Percentiles rank a stretch among this genome's conserved stretches.
Conservation (phyloP, 2,113 vertebrate species). For the Pseudorectes ferrugineus region DNA sequence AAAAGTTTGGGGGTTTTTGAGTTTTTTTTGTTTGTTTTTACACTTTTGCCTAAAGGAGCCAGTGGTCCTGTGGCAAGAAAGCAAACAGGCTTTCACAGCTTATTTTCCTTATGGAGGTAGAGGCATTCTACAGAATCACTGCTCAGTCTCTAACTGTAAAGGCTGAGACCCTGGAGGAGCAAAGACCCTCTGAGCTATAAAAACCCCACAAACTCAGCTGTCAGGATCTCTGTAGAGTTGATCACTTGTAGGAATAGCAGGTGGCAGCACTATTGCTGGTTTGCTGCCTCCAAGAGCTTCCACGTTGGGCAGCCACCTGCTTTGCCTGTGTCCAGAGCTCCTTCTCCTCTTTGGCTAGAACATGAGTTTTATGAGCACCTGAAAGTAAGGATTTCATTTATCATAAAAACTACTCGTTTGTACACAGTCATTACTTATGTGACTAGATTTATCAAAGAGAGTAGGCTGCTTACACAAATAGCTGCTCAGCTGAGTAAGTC, state of each 20-base stretch:
- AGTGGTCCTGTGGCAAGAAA: background rate
- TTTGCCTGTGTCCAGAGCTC: background rate
- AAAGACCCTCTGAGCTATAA: background rate
- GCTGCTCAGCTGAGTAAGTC: background rate
- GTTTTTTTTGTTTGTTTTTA: background rate
- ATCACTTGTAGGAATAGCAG: background rate
- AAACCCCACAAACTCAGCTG: background rate
- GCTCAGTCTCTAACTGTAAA: background rate
- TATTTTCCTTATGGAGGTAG: background rate
- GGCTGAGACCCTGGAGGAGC: background rate
- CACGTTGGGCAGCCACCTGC: background rate
- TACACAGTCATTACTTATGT: background rate
- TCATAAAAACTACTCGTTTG: background rate
- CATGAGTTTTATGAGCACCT: background rate
- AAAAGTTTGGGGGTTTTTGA: background rate
- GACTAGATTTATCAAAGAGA: background rate
- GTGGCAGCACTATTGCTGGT: background rate
- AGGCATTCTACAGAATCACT: background rate
- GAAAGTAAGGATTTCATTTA: background rate
- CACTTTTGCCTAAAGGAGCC: background rate
- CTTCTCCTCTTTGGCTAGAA: background rate
- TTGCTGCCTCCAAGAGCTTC: background rate
- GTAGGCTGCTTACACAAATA: background rate
- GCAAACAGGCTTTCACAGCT: rapidly evolving
- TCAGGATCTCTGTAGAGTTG: background rate